Conservation (phyloP, 2,113 vertebrate genomes). For the Sclerurus mexicanus region DNA sequence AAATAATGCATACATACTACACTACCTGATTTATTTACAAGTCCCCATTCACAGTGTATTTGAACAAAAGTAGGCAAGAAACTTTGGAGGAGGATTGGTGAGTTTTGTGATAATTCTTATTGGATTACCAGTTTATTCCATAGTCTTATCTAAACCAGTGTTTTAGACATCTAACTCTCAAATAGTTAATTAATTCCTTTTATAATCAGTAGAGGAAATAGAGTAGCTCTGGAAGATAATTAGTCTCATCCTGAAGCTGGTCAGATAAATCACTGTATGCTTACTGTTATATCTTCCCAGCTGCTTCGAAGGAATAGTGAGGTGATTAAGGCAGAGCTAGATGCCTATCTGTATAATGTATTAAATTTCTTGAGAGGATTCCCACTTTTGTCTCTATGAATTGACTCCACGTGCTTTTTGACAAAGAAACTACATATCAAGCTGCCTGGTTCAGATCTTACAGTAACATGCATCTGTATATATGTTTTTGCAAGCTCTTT, state of each 20-base stretch:
- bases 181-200: neutral
- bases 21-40: neutral
- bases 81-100: neutral
- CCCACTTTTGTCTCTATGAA: neutral
- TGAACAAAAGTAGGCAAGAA: neutral
- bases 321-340: neutral
- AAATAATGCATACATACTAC: neutral
- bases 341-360: neutral
- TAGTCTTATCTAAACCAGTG: neutral
- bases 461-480: neutral
- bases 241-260: neutral
- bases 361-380: neutral
- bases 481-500: neutral
- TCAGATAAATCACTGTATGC: neutral
- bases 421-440: neutral
- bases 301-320: neutral
- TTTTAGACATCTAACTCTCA: neutral
- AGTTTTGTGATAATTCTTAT: neutral
- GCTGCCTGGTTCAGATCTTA: neutral
- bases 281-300: neutral
- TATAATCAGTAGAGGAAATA: neutral
- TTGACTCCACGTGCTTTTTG: neutral
- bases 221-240: neutral
- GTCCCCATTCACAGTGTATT: neutral
- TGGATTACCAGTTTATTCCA: neutral